Percentiles rank a stretch among this genome's conserved stretches.
Evolutionary conservation across 2,113 vertebrate genomes (phyloP).

Genomic region (Scartelaos histophorus): DNA sequence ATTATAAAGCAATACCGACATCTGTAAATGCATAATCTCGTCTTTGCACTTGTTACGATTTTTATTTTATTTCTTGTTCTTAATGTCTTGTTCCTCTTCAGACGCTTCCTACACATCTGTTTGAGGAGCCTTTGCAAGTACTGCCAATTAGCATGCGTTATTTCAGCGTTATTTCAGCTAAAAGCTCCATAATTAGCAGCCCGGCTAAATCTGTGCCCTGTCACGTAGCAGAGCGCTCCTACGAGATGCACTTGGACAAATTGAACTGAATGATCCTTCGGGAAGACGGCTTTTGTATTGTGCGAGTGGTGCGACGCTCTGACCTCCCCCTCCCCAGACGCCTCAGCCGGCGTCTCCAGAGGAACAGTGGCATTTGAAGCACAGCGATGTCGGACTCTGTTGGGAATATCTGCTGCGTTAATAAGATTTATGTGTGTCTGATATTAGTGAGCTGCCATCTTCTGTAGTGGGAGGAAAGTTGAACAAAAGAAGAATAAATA

Average conservation of each 20-base stretch:
- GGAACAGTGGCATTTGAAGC: not conserved
- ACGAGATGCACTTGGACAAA: not conserved
- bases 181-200: slow-evolving; percentile 34
- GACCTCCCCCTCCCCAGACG: slow-evolving; percentile 1
- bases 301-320: not conserved
- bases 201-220: not conserved
- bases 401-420: not conserved
- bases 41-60: slow-evolving; percentile 20
- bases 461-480: not conserved
- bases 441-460: not conserved
- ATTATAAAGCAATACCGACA: not conserved
- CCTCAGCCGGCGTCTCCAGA: not conserved
- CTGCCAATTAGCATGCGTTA: slow-evolving; percentile 43
- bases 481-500: too few species aligned
- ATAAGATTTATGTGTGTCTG: not conserved
- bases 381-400: not conserved
- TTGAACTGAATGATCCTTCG: not conserved
- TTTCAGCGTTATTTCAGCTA: slow-evolving; percentile 35
- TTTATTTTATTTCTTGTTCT: not conserved
- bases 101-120: slow-evolving; percentile 56
- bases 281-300: not conserved
- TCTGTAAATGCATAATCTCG: not conserved
- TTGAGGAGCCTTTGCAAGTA: slow-evolving; percentile 38
- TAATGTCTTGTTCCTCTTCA: not conserved
- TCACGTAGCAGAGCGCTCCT: not conserved